These are phyloP conservation scores for Agrochola lychnidis DNA, from an alignment of 2,888 invertebrate species.

Conservation along the genomic window DNA sequence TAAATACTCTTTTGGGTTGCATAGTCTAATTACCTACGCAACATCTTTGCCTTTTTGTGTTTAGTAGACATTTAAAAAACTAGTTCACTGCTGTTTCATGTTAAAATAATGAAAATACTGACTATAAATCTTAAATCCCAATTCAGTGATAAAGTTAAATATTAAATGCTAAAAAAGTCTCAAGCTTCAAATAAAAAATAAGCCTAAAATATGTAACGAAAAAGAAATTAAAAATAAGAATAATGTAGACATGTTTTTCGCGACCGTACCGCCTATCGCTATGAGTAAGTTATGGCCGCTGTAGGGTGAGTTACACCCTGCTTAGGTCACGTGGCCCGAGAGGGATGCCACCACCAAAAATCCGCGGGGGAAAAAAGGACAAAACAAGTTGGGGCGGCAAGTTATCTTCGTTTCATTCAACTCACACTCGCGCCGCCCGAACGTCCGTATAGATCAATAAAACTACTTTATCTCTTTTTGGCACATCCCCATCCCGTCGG, in stretches of 20 bases:
- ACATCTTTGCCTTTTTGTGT: background rate
- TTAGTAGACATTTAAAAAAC: background rate
- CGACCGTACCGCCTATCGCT: slow-evolving; percentile 90
- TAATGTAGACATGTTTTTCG: slow-evolving; percentile 86
- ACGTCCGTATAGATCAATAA: slow-evolving; percentile 91
- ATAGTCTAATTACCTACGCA: background rate
- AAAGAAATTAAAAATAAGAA: slow-evolving; percentile 76
- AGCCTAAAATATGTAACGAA: slow-evolving; percentile 67
- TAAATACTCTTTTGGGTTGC: slow-evolving; percentile 15
- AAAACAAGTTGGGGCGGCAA: slow-evolving; percentile 88
- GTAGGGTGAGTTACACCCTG: slow-evolving; percentile 91
- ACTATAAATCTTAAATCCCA: slow-evolving; percentile 36
- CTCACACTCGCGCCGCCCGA: slow-evolving; percentile 89
- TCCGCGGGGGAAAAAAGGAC: slow-evolving; percentile 77
- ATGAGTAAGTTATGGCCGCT: slow-evolving; percentile 90
- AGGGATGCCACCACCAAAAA: slow-evolving; percentile 81
- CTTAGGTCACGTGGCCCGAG: slow-evolving; percentile 90
- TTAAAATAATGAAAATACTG: slow-evolving; percentile 8
- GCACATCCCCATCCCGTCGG: slow-evolving; percentile 90
- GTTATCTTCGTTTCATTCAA: slow-evolving; percentile 91
- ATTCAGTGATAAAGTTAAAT: slow-evolving; percentile 58
- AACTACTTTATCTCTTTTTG: slow-evolving; percentile 92
- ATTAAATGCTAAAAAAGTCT: slow-evolving; percentile 56
- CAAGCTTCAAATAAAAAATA: slow-evolving; percentile 61
- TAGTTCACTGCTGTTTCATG: background rate